Evolutionary conservation across 2,797 vertebrate species (phyloP).

Genomic region (Centroberyx gerrardi): DNA sequence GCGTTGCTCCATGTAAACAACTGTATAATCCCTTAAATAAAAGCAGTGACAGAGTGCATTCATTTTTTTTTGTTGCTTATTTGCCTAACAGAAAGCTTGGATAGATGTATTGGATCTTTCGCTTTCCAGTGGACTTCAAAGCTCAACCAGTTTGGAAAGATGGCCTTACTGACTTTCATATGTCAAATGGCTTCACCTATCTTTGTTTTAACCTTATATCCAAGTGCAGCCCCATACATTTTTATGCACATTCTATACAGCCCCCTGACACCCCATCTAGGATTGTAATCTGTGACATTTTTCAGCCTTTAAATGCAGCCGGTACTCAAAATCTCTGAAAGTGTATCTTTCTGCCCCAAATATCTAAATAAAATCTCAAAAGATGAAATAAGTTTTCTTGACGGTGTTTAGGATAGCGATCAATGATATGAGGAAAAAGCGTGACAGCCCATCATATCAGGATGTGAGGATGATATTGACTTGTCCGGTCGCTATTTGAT

Average conservation of each 20-base stretch:
- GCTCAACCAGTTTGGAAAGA: conserved; percentile 30
- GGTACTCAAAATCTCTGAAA: background rate
- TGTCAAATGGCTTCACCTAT: background rate
- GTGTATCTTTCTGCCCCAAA: no score
- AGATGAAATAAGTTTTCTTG: no score
- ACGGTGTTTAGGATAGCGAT: no score
- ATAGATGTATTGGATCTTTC: conserved; percentile 56
- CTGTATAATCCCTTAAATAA: conserved; percentile 31
- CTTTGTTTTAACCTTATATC: background rate
- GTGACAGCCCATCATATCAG: no score
- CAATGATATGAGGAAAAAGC: no score
- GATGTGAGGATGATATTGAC: no score
- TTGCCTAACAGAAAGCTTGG: conserved; percentile 39
- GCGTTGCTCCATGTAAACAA: conserved; percentile 34
- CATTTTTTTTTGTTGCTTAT: conserved; percentile 55
- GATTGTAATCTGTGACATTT: no score
- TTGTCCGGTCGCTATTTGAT: no score
- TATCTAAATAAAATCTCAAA: no score
- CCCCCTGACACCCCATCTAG: no score
- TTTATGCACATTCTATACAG: conserved; percentile 1
- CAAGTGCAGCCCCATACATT: conserved; percentile 28
- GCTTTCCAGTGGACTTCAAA: conserved; percentile 48
- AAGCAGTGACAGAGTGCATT: conserved; percentile 41
- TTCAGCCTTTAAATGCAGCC: no score
- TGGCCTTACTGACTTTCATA: conserved; percentile 34